Conservation (phyloP, 2,888 invertebrate genomes). For the Matsumyia berberina region DNA sequence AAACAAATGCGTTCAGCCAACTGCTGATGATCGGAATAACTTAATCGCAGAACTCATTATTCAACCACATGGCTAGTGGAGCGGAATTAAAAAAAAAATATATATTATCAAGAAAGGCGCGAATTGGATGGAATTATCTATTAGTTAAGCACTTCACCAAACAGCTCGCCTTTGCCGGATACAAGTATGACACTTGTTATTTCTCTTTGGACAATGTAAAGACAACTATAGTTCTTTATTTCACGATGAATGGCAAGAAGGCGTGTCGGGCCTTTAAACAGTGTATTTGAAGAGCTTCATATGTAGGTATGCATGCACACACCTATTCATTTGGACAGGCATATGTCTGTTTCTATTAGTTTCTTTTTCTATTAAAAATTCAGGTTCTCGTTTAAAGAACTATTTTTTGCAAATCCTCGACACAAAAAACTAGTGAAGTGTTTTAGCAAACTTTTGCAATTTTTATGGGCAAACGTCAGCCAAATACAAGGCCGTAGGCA, state of each 20-base stretch:
- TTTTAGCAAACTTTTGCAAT: too few species aligned
- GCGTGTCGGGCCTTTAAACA: too few species aligned
- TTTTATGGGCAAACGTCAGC: too few species aligned
- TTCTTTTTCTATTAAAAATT: too few species aligned
- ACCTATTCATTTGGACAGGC: too few species aligned
- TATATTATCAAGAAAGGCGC: neutral
- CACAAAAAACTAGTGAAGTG: too few species aligned
- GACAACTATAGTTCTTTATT: neutral
- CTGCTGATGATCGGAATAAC: constrained; percentile 33
- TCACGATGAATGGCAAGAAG: neutral
- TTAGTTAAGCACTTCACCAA: constrained; percentile 18
- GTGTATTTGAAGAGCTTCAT: too few species aligned
- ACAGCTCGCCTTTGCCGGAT: constrained; percentile 29
- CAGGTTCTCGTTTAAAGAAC: too few species aligned
- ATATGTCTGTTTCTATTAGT: too few species aligned
- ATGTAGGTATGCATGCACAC: too few species aligned
- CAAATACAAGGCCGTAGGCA: too few species aligned
- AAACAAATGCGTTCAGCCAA: constrained; percentile 32
- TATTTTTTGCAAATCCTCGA: too few species aligned
- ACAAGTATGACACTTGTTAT: neutral
- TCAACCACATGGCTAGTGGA: constrained; percentile 33
- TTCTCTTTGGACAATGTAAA: neutral
- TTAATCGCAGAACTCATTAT: constrained; percentile 3
- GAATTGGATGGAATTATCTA: constrained; percentile 22
- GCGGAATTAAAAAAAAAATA: constrained; percentile 10